These are phyloP conservation scores for Python bivittatus DNA, from an alignment of 2,113 vertebrate genomes.

Conservation along the genomic window DNA sequence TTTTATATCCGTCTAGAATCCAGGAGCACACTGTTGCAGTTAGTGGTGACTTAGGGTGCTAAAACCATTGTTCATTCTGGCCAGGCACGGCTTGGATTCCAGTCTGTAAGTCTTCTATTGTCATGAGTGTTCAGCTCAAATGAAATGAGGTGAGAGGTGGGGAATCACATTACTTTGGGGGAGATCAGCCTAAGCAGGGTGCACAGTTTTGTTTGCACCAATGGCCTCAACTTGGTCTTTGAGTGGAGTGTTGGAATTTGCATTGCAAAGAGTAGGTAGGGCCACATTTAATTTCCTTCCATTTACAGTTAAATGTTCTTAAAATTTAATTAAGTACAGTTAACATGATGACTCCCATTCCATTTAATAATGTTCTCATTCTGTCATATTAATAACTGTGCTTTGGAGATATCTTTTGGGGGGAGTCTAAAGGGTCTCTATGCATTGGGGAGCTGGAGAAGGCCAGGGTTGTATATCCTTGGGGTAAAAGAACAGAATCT, in stretches of 20 bases:
- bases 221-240: background rate
- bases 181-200: background rate
- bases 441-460: background rate
- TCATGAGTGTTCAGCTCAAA: background rate
- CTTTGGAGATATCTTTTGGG: background rate
- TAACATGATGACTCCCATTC: background rate
- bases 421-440: background rate
- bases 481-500: background rate
- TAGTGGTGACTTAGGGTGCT: background rate
- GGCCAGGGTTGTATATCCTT: background rate
- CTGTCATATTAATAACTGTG: background rate
- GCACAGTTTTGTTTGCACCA: background rate
- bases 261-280: background rate
- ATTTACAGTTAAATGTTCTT: background rate
- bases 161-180: background rate
- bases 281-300: background rate
- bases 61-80: background rate
- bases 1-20: no score
- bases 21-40: background rate
- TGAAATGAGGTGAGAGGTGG: background rate
- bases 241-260: background rate
- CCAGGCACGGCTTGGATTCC: background rate
- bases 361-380: background rate
- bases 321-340: background rate
- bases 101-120: background rate